Base-by-base conservation (phyloP, 2,113 vertebrate species). In the Glaucidium brasilianum region DNA sequence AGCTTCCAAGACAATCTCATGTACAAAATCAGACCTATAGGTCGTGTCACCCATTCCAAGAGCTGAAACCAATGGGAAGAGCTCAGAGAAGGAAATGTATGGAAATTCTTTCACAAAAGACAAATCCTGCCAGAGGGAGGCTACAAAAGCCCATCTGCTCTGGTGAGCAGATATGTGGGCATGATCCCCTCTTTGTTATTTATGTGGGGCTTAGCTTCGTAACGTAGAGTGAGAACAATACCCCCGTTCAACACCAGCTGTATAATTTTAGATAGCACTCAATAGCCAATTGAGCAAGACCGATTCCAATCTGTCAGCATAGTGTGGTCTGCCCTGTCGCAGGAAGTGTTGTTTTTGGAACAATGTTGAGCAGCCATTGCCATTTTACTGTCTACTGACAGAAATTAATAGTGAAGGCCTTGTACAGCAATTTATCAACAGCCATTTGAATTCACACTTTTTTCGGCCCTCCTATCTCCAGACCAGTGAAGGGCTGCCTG, bases 271-370 rank as follows among this genome's bases (percentile, higher is more conserved):
- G 96, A 97, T 96, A 95, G 81, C 96, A 97, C 97, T 98, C 96
- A 97, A 96, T 97, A 97, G 92, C 75, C 97, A 98, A 95, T 85
- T 95, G 94, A 97, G 94, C 94, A 94, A 98, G 97, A 98, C 97
- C 97, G 85, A 98, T 98, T 98, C 97, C 98, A 97, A 97, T 98
- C 98, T 99, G 98, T 98, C 98, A 98, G 97, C 96, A 79, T 93
- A 98, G 97, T 98, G 98, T 98, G 97, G 97, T 97, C 97, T 98
- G 97, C 97, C 96, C 97, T 98, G 93, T 94, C 94, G 94, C 97
- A 98, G 97, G 94, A 98, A 97, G 93, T 99, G 98, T 99, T 99
- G 97, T 98, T 99, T 99, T 99, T 99, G 99, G 98, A 99, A 98
- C 59, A 92, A 95, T 96, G 96, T 91, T 94, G 97, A 97, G 92